Conservation (phyloP, 1,140 invertebrate genomes). For the Druon quercuslanigerum region DNA sequence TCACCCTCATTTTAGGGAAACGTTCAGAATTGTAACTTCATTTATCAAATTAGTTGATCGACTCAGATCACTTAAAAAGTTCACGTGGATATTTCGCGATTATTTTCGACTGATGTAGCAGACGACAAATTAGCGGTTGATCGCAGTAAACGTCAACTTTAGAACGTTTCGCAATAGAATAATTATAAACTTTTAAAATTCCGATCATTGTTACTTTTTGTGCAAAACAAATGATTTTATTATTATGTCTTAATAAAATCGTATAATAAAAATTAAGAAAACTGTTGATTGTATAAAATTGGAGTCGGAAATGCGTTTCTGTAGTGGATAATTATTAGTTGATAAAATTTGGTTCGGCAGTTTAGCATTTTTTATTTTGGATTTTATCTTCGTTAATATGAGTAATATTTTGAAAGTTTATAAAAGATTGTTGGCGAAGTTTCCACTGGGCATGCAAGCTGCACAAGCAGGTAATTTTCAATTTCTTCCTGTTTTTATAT, state of each 20-base stretch:
- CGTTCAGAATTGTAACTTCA: no score
- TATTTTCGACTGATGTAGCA: no score
- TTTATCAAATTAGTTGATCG: no score
- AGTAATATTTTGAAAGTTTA: conserved; percentile 59
- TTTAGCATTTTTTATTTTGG: not conserved
- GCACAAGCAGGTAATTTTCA: conserved; percentile 66
- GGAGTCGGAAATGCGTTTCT: not conserved
- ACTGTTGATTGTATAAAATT: not conserved
- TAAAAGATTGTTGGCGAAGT: conserved; percentile 56
- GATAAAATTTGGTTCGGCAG: not conserved
- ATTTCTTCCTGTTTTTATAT: conserved; percentile 21
- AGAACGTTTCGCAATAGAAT: no score
- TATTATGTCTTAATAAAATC: not conserved
- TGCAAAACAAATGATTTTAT: no score
- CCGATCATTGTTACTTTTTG: no score
- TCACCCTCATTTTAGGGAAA: no score
- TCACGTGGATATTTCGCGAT: no score
- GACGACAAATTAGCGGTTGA: no score
- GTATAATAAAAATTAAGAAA: not conserved
- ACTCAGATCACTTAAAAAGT: no score
- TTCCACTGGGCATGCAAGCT: conserved; percentile 65
- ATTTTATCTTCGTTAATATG: conserved; percentile 49
- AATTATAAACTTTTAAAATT: no score
- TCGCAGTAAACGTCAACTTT: no score
- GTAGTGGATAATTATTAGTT: not conserved